Base-by-base conservation (phyloP, 2,113 vertebrate genomes). In the Megaleporinus macrocephalus region DNA sequence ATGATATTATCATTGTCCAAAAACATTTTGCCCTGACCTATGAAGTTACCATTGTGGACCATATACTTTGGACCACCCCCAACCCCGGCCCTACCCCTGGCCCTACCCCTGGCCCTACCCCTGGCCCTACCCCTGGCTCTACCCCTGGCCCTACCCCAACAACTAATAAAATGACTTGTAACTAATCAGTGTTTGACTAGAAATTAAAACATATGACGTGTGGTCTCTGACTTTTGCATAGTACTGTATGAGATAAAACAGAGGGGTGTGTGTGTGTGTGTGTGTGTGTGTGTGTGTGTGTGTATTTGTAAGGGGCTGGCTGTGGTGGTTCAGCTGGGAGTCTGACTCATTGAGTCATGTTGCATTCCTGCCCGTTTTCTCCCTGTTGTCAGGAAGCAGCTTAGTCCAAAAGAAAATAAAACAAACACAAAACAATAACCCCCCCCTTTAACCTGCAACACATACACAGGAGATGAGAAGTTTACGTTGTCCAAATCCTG, bases 351-450 rank as follows among this genome's bases (percentile, higher is more conserved):
- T 88, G 87, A 92, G 90, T 92, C 90, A 91, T 90, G 89, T 87
- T 89, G 85, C 90, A 92, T 93, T 94, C 92, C 90, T 92, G 89
- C 87, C 89, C 90, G 90, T 90, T 91, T 92, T 91, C 89, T 89
- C 84, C 85, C 87, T 92, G 91, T 92, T 94, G 90, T 92, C 91
- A 90, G 91, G 92, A 93, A 92, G 91, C 88, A 89, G 87, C 84
- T 81, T 72, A 87, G 84, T 85, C 87, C 84, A 87, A 75, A 80
- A 82, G 84, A 79, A 92, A 92, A 89, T 87, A 87, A 90, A 91
- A 90, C 74, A 86, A 86, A 89, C 77, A 88, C 80, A 89, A 86
- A 82, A 71, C 57, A 87, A 86, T 73, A 81, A 78, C 72, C 61
- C 74, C 61, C 74, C 59, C 71, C 53, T 24, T 76, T 51, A 29